Conservation (phyloP, 2,113 vertebrate genomes). For the Dascyllus trimaculatus region DNA sequence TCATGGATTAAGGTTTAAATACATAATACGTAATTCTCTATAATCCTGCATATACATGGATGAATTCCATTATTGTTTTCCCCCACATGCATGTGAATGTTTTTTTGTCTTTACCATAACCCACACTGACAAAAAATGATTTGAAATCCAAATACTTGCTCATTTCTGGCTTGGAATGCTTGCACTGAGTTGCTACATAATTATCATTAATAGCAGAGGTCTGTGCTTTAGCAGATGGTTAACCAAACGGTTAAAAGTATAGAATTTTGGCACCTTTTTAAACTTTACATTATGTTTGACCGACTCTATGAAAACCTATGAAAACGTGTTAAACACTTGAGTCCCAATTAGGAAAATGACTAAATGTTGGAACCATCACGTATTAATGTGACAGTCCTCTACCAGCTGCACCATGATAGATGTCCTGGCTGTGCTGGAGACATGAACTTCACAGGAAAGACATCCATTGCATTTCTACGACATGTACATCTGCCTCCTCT, state of each 20-base stretch:
- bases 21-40: too few species aligned
- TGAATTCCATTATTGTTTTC: too few species aligned
- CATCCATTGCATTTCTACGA: slow-evolving; percentile 22
- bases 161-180: too few species aligned
- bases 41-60: too few species aligned
- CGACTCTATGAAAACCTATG: not conserved
- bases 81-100: not conserved
- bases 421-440: not conserved
- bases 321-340: not conserved
- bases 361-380: slow-evolving; percentile 28
- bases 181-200: not conserved
- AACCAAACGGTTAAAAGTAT: not conserved
- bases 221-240: not conserved
- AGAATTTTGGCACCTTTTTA: not conserved
- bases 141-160: not conserved
- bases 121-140: not conserved
- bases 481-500: slow-evolving; percentile 1
- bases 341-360: slow-evolving; percentile 8
- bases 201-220: not conserved
- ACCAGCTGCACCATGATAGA: slow-evolving; percentile 10
- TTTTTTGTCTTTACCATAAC: not conserved
- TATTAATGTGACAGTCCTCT: slow-evolving; percentile 16
- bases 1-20: too few species aligned
- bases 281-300: not conserved
- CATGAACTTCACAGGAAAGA: slow-evolving; percentile 2